Evolutionary conservation across 1,140 invertebrate genomes (phyloP).

Genomic region (Nephila pilipes): DNA sequence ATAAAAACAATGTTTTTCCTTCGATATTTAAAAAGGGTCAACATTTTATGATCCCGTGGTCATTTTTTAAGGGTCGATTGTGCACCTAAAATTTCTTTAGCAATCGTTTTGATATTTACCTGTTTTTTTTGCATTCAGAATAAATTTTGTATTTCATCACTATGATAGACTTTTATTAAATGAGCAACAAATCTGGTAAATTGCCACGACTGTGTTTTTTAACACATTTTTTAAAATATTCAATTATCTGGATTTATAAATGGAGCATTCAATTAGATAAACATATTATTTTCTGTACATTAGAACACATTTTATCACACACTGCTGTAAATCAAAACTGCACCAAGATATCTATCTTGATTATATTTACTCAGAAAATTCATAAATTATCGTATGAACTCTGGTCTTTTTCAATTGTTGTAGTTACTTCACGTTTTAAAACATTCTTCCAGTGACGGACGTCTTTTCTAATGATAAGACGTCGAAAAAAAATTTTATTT

Average conservation of each 20-base stretch:
- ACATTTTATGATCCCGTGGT: background rate
- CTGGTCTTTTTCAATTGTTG: background rate
- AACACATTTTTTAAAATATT: no score
- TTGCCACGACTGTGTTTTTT: background rate
- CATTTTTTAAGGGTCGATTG: background rate
- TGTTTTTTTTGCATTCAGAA: no score
- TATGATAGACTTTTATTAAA: no score
- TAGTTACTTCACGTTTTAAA: background rate
- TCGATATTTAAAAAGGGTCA: no score
- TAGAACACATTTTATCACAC: no score
- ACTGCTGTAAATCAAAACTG: background rate
- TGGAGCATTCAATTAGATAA: no score
- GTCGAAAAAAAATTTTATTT: background rate
- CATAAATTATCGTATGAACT: background rate
- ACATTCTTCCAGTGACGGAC: background rate
- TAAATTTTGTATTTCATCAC: no score
- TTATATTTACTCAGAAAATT: background rate
- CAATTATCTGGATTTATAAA: no score
- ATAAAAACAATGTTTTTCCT: background rate
- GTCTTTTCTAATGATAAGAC: conserved; percentile 4
- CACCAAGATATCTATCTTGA: background rate
- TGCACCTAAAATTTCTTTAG: no score
- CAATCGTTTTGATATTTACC: no score
- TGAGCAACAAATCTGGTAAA: no score
- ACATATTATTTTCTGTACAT: no score